Evolutionary conservation across 1,140 invertebrate species (phyloP).

Genomic region (Platorchestia sp.): DNA sequence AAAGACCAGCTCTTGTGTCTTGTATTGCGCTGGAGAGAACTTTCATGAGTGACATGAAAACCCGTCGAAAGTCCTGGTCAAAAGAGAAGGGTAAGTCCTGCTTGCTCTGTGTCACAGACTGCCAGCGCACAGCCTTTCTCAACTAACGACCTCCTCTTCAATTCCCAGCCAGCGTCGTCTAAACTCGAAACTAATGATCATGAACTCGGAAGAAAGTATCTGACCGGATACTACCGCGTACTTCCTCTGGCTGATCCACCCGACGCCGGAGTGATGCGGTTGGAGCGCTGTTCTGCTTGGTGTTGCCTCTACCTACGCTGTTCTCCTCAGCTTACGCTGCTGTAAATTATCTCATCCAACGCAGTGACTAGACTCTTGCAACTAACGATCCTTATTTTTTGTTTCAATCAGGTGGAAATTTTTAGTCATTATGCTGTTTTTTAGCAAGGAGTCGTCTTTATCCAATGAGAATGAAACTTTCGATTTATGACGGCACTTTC

Average conservation of each 20-base stretch:
- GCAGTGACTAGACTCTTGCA: not conserved
- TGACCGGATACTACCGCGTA: not conserved
- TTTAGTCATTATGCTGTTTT: not conserved
- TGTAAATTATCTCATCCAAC: not conserved
- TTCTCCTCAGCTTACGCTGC: not conserved
- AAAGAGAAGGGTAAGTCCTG: slow-evolving; percentile 6
- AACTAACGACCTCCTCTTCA: not conserved
- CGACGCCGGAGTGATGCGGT: not conserved
- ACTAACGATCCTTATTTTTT: not conserved
- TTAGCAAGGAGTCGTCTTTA: not conserved
- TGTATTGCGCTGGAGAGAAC: not conserved
- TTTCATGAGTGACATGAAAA: slow-evolving; percentile 1
- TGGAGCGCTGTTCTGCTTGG: not conserved
- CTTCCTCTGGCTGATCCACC: not conserved
- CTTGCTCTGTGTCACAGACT: not conserved
- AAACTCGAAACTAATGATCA: not conserved
- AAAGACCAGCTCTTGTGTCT: not conserved
- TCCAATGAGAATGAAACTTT: not conserved
- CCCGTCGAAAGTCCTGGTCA: not conserved
- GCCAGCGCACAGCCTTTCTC: not conserved
- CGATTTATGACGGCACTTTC: not conserved
- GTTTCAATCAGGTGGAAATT: not conserved
- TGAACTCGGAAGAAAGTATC: not conserved
- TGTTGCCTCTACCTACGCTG: not conserved
- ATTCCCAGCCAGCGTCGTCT: not conserved